Conservation (phyloP, 2,888 invertebrate species). For the Eledona agricola region DNA sequence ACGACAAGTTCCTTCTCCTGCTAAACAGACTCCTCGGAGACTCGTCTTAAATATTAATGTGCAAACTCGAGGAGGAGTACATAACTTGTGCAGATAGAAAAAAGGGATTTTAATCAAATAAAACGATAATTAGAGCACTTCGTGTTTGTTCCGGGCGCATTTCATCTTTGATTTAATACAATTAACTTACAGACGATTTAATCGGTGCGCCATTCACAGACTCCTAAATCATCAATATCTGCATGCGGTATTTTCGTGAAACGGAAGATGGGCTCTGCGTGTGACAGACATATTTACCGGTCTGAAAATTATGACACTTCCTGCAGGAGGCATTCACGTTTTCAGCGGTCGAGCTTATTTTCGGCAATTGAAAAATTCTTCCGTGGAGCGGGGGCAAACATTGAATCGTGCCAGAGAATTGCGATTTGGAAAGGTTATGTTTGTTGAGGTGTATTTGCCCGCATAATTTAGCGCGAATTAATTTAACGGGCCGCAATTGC, state of each 20-base stretch:
- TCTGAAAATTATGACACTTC: conserved; percentile 10
- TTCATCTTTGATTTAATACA: conserved; percentile 6
- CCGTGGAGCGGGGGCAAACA: no score
- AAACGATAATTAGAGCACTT: conserved; percentile 6
- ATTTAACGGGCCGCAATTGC: no score
- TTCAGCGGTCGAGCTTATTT: conserved; percentile 4
- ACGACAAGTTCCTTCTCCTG: conserved; percentile 33
- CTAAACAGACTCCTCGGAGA: conserved; percentile 34
- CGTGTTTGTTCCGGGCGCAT: no score
- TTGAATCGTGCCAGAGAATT: no score
- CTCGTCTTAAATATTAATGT: conserved; percentile 41
- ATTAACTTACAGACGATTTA: conserved; percentile 7
- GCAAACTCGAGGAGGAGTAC: conserved; percentile 34
- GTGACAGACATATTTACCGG: conserved; percentile 8
- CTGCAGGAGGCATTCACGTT: conserved; percentile 5
- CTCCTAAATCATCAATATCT: conserved; percentile 10
- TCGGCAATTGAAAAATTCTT: background rate
- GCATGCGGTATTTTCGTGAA: conserved; percentile 1
- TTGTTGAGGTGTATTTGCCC: no score
- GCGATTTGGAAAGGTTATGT: no score
- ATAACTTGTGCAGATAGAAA: conserved; percentile 18
- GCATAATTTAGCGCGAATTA: no score
- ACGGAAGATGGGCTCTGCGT: conserved; percentile 1
- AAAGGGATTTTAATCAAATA: background rate
- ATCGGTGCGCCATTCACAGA: conserved; percentile 3